phyloP scores from a whole-genome alignment of 2,113 vertebrate species.

The Burhinus oedicnemus region DNA sequence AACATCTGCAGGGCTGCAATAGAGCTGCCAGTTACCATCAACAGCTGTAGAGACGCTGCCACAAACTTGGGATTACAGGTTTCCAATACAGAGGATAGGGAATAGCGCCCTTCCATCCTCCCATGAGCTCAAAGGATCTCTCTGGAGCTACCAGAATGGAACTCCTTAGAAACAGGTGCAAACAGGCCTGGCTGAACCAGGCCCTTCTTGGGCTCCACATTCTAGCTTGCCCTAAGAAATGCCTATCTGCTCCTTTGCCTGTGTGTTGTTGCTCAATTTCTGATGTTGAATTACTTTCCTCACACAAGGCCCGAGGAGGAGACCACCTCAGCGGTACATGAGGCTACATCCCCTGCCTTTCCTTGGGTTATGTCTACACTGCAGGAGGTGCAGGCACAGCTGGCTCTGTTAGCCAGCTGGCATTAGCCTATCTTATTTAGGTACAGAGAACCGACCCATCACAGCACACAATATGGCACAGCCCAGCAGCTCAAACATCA shows the following conservation, averaged over 20 bases:
- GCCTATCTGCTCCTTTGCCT: neutral
- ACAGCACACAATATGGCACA: neutral
- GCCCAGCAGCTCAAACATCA: neutral
- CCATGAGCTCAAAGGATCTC: neutral
- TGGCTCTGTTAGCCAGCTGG: neutral
- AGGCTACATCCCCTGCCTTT: neutral
- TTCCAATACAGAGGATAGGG: neutral
- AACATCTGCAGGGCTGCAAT: neutral
- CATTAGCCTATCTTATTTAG: fast-evolving
- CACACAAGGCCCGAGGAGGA: neutral
- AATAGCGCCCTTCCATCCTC: neutral
- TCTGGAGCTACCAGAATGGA: neutral
- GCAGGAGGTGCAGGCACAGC: neutral
- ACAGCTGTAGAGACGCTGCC: neutral
- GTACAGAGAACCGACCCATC: neutral
- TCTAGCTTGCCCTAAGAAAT: neutral
- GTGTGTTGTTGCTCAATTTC: neutral
- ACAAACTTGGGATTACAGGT: neutral
- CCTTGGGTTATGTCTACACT: neutral
- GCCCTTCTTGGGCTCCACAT: neutral
- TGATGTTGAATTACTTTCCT: neutral
- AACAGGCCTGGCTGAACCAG: neutral
- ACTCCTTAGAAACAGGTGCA: neutral
- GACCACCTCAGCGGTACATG: neutral
- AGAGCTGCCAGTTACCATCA: neutral